Evolutionary conservation across 2,888 invertebrate genomes (phyloP), one percentile per base, ranked within the genome.

Genomic region (Tanytarsus gracilentus): DNA sequence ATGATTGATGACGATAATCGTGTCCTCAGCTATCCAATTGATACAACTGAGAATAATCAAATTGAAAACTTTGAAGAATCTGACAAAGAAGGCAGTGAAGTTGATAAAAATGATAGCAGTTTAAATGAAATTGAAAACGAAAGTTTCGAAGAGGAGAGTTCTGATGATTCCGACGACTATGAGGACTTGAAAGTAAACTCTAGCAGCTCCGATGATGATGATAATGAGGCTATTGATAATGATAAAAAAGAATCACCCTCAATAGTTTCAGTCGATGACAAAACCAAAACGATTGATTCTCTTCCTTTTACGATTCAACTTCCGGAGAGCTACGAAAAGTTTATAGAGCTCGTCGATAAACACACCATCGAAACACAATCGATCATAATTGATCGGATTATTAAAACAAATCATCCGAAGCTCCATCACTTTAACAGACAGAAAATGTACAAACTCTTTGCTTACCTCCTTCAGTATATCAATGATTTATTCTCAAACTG

Each of bases 401-500:
- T 94, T 16, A 92, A 92, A 74, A 89, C 86, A 67, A 87, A 91
- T 73, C 88, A 94, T 72, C 89, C 89, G 2, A 84, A 88, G 67
- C 72, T 93, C 55, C 82, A 82, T 5, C 83, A 82, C 64, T 82
- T 82, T 14, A 94, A 94, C 69, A 88, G 88, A 69, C 83, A 85
- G 30, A 82, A 84, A 67, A 75, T 94, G 9, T 80, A 82, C 58
- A 77, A 80, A 65, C 71, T 96, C 1, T 91, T 88, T 69, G 81
- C 82, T 0, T 86, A 85, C 68, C 71, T 93, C 64, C 70, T 95
- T 27, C 88, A 92, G 70, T 83, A 88, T 68, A 73, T 88, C 6
- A 83, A 88, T 66, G 86, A 89, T 66, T 68, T 82, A 61, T 82
- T 83, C 64, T 67, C 71, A 6, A 72, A 76, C 60, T 67, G 68